Evolutionary conservation across 2,113 vertebrate species (phyloP), one percentile per base, ranked within the genome.

Genomic region (Ageneiosus marmoratus): DNA sequence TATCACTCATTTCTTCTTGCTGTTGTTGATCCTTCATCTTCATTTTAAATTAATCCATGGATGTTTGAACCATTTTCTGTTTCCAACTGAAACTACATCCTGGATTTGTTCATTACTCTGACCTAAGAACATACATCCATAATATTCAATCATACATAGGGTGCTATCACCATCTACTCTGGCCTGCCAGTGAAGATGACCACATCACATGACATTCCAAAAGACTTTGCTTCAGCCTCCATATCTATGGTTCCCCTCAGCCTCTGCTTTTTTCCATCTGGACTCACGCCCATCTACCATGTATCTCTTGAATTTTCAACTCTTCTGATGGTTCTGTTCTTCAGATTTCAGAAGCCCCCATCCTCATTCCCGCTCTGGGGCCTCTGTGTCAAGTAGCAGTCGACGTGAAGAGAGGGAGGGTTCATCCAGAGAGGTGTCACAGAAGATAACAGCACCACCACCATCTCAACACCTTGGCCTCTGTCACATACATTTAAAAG

Each of bases 401-500:
- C 96, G 95, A 13, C 92, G 92, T 87, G 97, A 98, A 86, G 96
- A 95, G 91, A 95, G 94, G 93, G 96, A 96, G 90, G 91, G 86
- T 82, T 94, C 91, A 82, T 95, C 95, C 76, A 90, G 94, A 90
- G 94, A 95, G 83, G 87, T 91, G 56, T 89, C 92, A 85, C 89
- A 91, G 87, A 89, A 94, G 87, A 90, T 91, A 46, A 34, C 93
- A 85, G 91, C 92, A 62, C 91, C 95, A 79, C 90, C 94, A 46
- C 93, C 96, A 90, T 92, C 96, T 85, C 96, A 98, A 93, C 96
- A 98, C 91, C 93, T 98, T 92, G 95, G 96, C 90, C 94, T 98
- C 90, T 98, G 97, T 93, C 97, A 98, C 92, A 94, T 99, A 90
- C 97, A 99, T 90, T 95, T 98, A 91, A 96, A 91, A 90, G 97